Base-by-base conservation (phyloP, 2,888 invertebrate species). In the Sturmia bella region DNA sequence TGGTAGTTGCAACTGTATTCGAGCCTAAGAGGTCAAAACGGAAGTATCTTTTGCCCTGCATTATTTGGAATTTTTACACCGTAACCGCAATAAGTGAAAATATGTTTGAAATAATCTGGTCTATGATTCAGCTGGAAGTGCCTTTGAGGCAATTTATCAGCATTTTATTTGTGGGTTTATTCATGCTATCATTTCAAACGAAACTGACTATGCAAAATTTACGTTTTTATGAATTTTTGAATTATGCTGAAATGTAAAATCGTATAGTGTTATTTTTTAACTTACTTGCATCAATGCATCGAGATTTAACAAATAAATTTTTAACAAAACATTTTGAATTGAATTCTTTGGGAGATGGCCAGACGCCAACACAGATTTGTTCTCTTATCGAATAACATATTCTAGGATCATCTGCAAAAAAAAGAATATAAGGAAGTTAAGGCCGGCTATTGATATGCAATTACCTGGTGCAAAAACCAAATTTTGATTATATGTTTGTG, bases 301-400 rank as follows among this genome's bases (percentile, higher is more conserved):
- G 94, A 1, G 98, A 99, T 87, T 94, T 94, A 27, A 99, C 94
- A 63, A 94, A 94, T 66, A 98, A 93, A 61, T 93, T 94, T 32
- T 92, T 92, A 0, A 96, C 96, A 87, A 95, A 95, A 83, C 96
- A 96, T 59, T 97, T 92, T 0, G 96, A 94, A 45, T 94, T 92
- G 66, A 96, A 93, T 0, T 94, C 94, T 77, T 95, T 94, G n/a
- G 96, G 96, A 85, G 94, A 92, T 0, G 96, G 96, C 94, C 96
- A 95, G 37, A 95, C 95, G 82, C 96, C 96, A 81, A 96, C 96
- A 74, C 96, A 94, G 59, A 99, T 96, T 88, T 98, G 96, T 90
- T 99, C 99, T 11, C 99, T 94, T 54, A 99, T 95, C 0, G 97
- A 96, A 90, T 98, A 99, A 77, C 96, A 96, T 91, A 99, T 93